These are phyloP conservation scores for Anhinga anhinga DNA, from an alignment of 2,113 vertebrate species.

Conservation along the genomic window DNA sequence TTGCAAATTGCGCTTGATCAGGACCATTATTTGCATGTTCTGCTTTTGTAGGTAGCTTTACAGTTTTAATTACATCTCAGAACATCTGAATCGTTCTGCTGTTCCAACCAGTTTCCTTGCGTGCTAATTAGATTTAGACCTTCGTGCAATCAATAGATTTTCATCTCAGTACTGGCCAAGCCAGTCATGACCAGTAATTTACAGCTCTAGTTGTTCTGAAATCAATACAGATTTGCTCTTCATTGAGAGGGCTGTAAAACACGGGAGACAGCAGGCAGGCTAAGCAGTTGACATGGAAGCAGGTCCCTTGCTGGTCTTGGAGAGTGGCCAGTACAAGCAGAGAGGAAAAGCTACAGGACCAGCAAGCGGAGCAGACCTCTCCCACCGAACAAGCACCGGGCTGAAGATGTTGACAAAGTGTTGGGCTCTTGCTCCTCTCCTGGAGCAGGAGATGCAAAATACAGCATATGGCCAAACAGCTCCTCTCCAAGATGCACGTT, in stretches of 20 bases:
- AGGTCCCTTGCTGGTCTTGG: background rate
- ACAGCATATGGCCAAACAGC: accelerated
- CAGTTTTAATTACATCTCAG: background rate
- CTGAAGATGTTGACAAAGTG: background rate
- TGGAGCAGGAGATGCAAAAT: background rate
- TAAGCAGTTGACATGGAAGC: background rate
- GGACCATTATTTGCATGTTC: background rate
- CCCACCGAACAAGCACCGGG: background rate
- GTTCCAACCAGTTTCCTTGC: background rate
- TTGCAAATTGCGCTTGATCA: background rate
- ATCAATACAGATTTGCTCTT: constrained; percentile 77
- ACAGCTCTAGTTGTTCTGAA: constrained; percentile 60
- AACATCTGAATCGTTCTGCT: background rate
- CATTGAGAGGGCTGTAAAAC: constrained; percentile 64
- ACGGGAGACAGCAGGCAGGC: constrained; percentile 10
- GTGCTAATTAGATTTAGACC: constrained; percentile 49
- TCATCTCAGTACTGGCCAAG: constrained; percentile 63
- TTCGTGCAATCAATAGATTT: constrained; percentile 64
- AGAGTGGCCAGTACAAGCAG: background rate
- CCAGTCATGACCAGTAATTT: constrained; percentile 73
- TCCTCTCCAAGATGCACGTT: background rate
- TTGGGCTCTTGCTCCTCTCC: background rate
- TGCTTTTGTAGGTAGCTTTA: background rate
- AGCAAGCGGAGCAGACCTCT: background rate
- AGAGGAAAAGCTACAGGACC: background rate